Base-by-base conservation (phyloP, 1,140 invertebrate species). In the Drosophila dunni region DNA sequence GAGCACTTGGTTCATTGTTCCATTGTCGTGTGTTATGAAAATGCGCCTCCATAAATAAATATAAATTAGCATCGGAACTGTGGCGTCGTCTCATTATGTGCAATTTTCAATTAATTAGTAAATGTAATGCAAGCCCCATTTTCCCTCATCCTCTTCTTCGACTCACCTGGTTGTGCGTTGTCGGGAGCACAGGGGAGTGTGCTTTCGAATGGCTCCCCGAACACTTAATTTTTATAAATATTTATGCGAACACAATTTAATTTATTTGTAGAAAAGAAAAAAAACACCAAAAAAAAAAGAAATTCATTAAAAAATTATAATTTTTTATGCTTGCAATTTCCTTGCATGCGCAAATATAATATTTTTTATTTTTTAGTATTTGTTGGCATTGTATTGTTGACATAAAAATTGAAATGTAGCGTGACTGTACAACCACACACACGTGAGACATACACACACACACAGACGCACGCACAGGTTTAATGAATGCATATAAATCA, bases 161-260 rank as follows among this genome's bases (percentile, higher is more conserved):
- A 1, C 56, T 29, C 13, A 34, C 15, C 24, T 20, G 51, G 34
- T 9, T 10, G 5, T 40, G 40, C 33, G 29, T n/a, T 44, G 54
- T 44, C 20, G 50, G 33, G n/a, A 24, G n/a, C 7, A 33, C 36
- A 56, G 50, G 48, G 46, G 57, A 46, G 51, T 74, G 50, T 81
- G 62, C 46, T 78, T 66, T 81, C 67, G n/a, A 85, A 86, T 88
- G 75, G 69, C 83, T 83, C 83, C 83, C 83, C 86, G 53, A 88
- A 88, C 83, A 88, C 83, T 88, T 88, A 88, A 88, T 89, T 83
- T 88, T 88, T 88, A 88, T 88, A 88, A 88, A 88, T 88, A 88
- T 88, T 88, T 88, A 88, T 88, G 83, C 67, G 79, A 81, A 88
- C 69, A 78, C 79, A 88, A 80, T 88, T 83, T 88, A 88, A 88